These are phyloP conservation scores for Mizuhopecten yessoensis DNA, from an alignment of 1,140 invertebrate genomes.

Conservation along the genomic window DNA sequence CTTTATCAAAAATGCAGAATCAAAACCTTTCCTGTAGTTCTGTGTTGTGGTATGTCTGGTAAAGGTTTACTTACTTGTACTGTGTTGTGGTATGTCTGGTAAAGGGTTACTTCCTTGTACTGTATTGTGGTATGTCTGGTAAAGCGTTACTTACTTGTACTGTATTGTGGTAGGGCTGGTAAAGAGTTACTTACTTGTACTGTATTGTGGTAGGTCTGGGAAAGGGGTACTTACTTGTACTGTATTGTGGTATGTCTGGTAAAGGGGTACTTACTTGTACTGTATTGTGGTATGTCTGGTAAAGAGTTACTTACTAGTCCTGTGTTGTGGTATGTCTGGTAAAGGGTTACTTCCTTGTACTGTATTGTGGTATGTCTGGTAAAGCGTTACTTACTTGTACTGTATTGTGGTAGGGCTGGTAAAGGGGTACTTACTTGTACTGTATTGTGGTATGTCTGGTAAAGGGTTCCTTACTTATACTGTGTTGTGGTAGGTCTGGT, in stretches of 20 bases:
- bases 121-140: slow-evolving; percentile 63
- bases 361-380: slow-evolving; percentile 78
- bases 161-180: slow-evolving; percentile 60
- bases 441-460: slow-evolving; percentile 60
- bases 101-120: not conserved
- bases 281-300: slow-evolving; percentile 60
- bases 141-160: slow-evolving; percentile 50
- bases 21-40: slow-evolving; percentile 43
- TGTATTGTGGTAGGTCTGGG: slow-evolving; percentile 75
- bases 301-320: slow-evolving; percentile 50
- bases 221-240: not conserved
- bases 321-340: too few relatives aligned
- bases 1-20: too few relatives aligned
- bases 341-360: slow-evolving; percentile 54
- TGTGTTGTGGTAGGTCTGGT: too few relatives aligned
- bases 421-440: slow-evolving; percentile 48
- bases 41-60: slow-evolving; percentile 60
- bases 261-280: not conserved
- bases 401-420: slow-evolving; percentile 71
- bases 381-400: slow-evolving; percentile 64
- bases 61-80: slow-evolving; percentile 50
- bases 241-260: too few relatives aligned
- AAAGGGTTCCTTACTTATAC: slow-evolving; percentile 52
- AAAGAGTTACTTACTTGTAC: slow-evolving; percentile 64
- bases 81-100: too few relatives aligned